phyloP scores from a whole-genome alignment of 2,797 vertebrate species.

The Sardinella longiceps region DNA sequence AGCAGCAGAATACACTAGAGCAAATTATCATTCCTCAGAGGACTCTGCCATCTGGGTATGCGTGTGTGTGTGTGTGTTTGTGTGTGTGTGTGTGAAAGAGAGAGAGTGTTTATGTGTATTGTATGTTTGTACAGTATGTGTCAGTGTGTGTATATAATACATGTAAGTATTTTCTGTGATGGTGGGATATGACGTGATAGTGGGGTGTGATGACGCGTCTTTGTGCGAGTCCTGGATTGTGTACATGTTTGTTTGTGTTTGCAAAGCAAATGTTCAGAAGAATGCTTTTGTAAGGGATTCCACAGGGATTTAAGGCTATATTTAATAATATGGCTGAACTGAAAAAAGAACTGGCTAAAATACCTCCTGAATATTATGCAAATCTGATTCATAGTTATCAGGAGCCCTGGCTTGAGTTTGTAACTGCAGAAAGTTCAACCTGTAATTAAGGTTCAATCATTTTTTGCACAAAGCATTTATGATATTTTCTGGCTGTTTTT shows the following conservation, averaged over 20 bases:
- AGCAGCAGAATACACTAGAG: constrained; percentile 31
- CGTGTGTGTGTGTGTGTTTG: constrained; percentile 7
- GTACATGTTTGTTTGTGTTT: background rate
- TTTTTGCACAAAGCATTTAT: too few relatives aligned
- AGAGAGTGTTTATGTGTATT: constrained; percentile 2
- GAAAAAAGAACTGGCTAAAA: too few relatives aligned
- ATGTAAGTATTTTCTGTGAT: background rate
- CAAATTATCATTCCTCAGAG: constrained; percentile 54
- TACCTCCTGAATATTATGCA: too few relatives aligned
- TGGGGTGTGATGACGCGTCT: background rate
- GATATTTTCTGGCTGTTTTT: too few relatives aligned
- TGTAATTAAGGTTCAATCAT: too few relatives aligned
- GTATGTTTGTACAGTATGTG: constrained; percentile 8
- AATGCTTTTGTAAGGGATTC: background rate
- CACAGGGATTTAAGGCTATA: background rate
- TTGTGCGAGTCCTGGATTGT: background rate
- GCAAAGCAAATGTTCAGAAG: background rate
- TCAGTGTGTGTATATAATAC: background rate
- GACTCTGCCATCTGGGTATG: constrained; percentile 61
- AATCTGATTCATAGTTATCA: too few relatives aligned
- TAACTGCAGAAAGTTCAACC: background rate
- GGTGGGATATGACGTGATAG: background rate
- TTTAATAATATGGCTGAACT: too few relatives aligned
- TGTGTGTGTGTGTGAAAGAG: constrained; percentile 2
- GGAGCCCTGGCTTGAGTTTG: too few relatives aligned